Base-by-base conservation (phyloP, 1,140 invertebrate species). In the Drosophila ananassae region DNA sequence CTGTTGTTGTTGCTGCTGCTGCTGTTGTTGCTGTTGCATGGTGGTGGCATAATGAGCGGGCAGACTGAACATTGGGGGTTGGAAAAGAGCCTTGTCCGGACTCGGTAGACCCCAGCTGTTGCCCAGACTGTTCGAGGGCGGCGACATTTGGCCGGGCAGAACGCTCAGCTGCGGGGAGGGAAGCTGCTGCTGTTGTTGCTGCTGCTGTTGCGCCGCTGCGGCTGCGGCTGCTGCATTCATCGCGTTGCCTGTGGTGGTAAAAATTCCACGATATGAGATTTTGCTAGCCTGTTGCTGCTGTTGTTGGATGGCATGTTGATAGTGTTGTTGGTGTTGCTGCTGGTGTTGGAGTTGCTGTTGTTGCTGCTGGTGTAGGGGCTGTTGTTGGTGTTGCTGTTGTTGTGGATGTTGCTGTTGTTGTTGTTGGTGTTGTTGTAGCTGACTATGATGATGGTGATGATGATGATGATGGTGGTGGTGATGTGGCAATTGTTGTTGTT, bases 211-310 rank as follows among this genome's bases (percentile, higher is more conserved):
- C 50, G 79, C 48, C 46, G 74, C 53, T 68, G 84, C 46, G 39
- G 77, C 67, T 48, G 84, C 72, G 46, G 83, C 52, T 44, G 87
- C 62, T 55, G 80, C 73, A 25, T 34, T 82, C 66, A 91, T 80
- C 90, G 92, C 94, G 93, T 91, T 92, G 82, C 90, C 91, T 91
- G 94, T 94, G 13, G 94, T 94, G 61, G 95, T 93, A 93, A 95
- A 95, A 83, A 96, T 94, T 39, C 95, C 95, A 67, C 95, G 94
- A 91, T 96, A 95, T 91, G 93, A 95, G 92, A 94, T 94, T 93
- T 94, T 95, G 91, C 93, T 93, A 91, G 71, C 92, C 92, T 91
- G 93, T 87, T 92, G 92, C 75, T 93, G 79, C 92, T 92, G 92
- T 75, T 93, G 79, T 93, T 92, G 85, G 59, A 92, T 89, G 59